Evolutionary conservation across 2,888 invertebrate species (phyloP), one percentile per base, ranked within the genome.

Genomic region (Heliconius sara): DNA sequence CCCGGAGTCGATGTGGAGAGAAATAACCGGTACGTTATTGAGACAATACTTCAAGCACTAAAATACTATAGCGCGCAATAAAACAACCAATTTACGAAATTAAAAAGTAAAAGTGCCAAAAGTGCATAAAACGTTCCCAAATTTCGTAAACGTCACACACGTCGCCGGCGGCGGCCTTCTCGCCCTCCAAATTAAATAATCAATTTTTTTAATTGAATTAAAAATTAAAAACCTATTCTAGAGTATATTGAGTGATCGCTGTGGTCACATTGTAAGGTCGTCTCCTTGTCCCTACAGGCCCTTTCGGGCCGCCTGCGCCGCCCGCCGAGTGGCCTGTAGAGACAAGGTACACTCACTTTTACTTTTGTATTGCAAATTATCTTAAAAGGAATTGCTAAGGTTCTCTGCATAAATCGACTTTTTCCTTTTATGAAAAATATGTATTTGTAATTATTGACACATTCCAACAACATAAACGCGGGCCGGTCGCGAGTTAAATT

Each of bases 91-190:
- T 60, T 73, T 73, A 16, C 60, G 73, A 73, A 73, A 73, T 73
- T 73, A 73, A 73, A 60, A 73, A 73, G 73, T 73, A 73, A 73
- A 73, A 73, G 73, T 73, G 34, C n/a, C 34, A 22, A 7, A 30
- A 30, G 7, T 73, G 34, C 25, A 60, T 34, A 60, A 34, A 34
- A 30, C 72, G 57, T 73, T 73, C 60, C 57, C 70, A 70, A 73
- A 60, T 73, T 73, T 73, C 73, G 72, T 7, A 57, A 72, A 72
- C 22, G 6, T n/a, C 30, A 34, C 13, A 34, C 13, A 13, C n/a
- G 30, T 47, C 25, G 60, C 22, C 73, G 72, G 72, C 72, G 22
- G 71, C 30, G 27, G 52, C 72, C 73, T n/a, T 73, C 57, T 9
- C 52, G 22, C 72, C 1, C 72, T 10, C 2, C 57, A 19, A 22